These are phyloP conservation scores for Nesogale talazaci DNA, from an alignment of 2,113 vertebrate genomes.

Conservation along the genomic window DNA sequence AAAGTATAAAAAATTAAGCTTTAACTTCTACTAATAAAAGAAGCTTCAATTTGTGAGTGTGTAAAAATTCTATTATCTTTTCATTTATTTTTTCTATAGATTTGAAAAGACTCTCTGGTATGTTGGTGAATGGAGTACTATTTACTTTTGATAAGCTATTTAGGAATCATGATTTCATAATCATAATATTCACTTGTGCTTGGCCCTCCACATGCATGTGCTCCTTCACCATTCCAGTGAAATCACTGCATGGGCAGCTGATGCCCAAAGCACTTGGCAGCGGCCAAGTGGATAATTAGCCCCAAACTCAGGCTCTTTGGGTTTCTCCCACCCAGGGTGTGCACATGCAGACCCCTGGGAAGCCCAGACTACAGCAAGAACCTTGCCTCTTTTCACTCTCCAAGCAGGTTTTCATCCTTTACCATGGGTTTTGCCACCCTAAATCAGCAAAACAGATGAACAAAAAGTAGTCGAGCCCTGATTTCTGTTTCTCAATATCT, in stretches of 20 bases:
- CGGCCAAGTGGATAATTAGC: constrained; percentile 40
- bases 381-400: not conserved
- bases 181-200: not conserved
- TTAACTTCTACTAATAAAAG: not conserved
- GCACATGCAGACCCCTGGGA: not conserved
- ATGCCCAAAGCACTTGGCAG: constrained; percentile 6
- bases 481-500: not conserved
- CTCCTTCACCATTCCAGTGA: not conserved
- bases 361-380: not conserved
- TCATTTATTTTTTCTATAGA: too few relatives aligned
- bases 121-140: not conserved
- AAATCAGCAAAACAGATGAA: not conserved
- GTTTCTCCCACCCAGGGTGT: not conserved
- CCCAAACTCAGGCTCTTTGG: not conserved
- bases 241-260: not conserved
- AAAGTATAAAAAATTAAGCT: constrained; percentile 15
- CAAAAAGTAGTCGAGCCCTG: not conserved
- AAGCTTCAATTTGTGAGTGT: too few relatives aligned
- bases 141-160: not conserved
- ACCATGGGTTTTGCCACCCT: not conserved
- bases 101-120: not conserved
- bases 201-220: not conserved
- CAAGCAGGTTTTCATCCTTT: not conserved
- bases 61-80: too few relatives aligned
- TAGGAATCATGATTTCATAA: not conserved